Base-by-base conservation (phyloP, 2,888 invertebrate genomes). In the Erannis defoliaria region DNA sequence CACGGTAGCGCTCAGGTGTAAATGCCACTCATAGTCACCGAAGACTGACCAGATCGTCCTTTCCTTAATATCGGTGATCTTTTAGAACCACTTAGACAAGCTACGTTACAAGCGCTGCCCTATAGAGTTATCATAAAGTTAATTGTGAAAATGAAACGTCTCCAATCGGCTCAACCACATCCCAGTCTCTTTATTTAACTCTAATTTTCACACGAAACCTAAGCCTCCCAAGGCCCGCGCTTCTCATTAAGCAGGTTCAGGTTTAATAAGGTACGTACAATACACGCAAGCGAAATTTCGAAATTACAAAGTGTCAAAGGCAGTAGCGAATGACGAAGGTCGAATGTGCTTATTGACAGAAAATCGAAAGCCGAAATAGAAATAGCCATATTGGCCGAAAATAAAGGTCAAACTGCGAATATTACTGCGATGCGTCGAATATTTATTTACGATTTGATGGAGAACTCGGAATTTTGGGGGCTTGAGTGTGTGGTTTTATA, bases 281-380 rank as follows among this genome's bases (percentile, higher is more conserved):
- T 26, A 16, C 33, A 53, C 46, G 23, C 62, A 63, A 53, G 48
- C 62, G 49, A 59, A 50, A 61, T 62, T 55, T 55, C 33, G 57
- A 64, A 66, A 69, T 72, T 70, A 68, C 65, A 68, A 68, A 66
- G 64, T 72, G 72, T 72, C 72, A 69, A 58, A 65, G 57, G 66
- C 68, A 72, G 66, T 59, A 51, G 59, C 56, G 57, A 50, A 54
- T 72, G 72, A 72, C 70, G 70, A 66, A 69, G 70, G 72, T 72
- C 64, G 62, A 54, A 61, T 64, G 58, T 66, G 59, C 61, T 62
- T 68, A 71, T 71, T 71, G 71, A 71, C 68, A 71, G 64, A 66
- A 67, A 66, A 67, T 68, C 60, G 67, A 67, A 64, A 66, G 61
- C 66, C 60, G 61, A 67, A 67, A 70, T 62, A 66, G 62, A 70